Evolutionary conservation across 2,888 invertebrate genomes (phyloP).

Genomic region (Andrena minutula): DNA sequence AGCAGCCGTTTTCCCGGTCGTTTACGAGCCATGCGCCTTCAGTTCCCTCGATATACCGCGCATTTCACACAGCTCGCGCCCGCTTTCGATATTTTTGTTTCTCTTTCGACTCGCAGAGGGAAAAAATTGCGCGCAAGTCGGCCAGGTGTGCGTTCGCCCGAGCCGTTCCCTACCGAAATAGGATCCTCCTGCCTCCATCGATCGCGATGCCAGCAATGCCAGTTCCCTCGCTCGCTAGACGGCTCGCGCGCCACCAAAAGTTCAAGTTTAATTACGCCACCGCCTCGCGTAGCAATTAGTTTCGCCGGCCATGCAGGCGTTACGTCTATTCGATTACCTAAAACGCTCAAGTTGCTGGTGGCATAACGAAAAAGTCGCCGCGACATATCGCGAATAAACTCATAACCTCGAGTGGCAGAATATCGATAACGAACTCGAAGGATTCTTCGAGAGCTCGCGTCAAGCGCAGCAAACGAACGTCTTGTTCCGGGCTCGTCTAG

Average conservation of each 20-base stretch:
- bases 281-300: constrained; percentile 34
- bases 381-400: no score
- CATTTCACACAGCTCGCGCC: constrained; percentile 42
- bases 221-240: neutral
- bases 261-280: constrained; percentile 42
- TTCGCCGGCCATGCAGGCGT: neutral
- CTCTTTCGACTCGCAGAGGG: constrained; percentile 17
- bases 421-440: neutral
- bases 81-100: constrained; percentile 44
- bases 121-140: constrained; percentile 18
- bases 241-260: constrained; percentile 10
- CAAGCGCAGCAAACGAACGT: constrained; percentile 4
- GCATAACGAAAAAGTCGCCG: neutral
- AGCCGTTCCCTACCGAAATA: constrained; percentile 13
- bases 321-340: constrained; percentile 19
- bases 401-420: no score
- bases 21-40: constrained; percentile 47
- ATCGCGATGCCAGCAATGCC: constrained; percentile 14
- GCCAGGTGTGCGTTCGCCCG: constrained; percentile 8
- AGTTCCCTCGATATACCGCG: constrained; percentile 53
- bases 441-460: constrained; percentile 3
- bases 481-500: neutral
- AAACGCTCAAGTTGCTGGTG: neutral
- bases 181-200: constrained; percentile 26
- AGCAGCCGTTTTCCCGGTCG: constrained; percentile 63